Conservation (phyloP, 2,888 invertebrate genomes). For the Eupithecia subumbrata region DNA sequence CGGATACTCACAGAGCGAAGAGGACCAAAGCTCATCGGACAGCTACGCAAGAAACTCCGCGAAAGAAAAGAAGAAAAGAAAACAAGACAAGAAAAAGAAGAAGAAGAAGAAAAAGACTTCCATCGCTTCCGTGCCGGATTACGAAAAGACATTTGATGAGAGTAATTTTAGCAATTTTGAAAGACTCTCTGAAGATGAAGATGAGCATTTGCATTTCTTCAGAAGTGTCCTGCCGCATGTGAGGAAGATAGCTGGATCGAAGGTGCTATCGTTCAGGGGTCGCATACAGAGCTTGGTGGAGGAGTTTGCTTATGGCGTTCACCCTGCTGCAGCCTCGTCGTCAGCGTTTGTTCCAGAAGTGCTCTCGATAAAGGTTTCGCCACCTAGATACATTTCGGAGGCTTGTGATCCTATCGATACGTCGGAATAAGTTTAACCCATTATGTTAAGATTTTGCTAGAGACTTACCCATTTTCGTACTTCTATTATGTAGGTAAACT, state of each 20-base stretch:
- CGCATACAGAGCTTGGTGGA: constrained; percentile 31
- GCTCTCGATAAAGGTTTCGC: constrained; percentile 26
- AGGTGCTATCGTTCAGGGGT: constrained; percentile 27
- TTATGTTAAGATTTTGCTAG: background rate
- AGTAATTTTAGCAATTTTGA: background rate
- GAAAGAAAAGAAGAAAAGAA: constrained; percentile 15
- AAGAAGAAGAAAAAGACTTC: constrained; percentile 12
- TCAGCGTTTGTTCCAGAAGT: constrained; percentile 23
- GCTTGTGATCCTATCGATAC: constrained; percentile 30
- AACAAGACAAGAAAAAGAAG: constrained; percentile 24
- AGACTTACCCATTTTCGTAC: background rate
- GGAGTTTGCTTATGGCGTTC: constrained; percentile 29
- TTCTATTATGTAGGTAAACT: background rate
- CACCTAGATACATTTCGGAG: constrained; percentile 23
- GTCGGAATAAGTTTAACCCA: background rate
- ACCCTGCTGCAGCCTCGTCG: background rate
- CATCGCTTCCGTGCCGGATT: constrained; percentile 5
- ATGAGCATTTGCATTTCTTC: constrained; percentile 35
- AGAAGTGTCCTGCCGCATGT: constrained; percentile 34
- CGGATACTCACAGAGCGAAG: constrained; percentile 9
- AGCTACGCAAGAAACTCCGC: constrained; percentile 20
- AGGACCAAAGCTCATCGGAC: constrained; percentile 29
- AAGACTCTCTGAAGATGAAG: constrained; percentile 27
- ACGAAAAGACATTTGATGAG: constrained; percentile 3
- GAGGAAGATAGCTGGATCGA: constrained; percentile 26